Evolutionary conservation across 2,113 vertebrate genomes (phyloP).

Genomic region (Indicator maculatus): DNA sequence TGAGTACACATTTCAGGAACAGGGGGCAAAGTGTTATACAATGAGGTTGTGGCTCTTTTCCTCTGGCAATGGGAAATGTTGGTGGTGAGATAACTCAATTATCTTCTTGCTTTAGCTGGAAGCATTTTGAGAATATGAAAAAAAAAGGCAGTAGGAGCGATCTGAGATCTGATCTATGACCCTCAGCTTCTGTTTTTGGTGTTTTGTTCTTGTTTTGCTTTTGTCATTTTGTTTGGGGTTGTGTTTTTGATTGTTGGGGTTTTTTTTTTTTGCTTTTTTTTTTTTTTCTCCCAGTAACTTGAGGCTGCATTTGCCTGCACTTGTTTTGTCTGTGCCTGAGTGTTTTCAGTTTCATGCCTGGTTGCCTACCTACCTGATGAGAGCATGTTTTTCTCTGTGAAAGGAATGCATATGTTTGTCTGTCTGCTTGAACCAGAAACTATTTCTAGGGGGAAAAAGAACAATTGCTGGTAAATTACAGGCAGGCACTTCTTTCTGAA

Average conservation of each 20-base stretch:
- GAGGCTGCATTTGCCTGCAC: background rate
- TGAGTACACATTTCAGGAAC: background rate
- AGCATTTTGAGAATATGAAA: background rate
- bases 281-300: background rate
- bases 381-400: constrained; percentile 20
- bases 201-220: no score
- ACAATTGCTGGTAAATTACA: constrained; percentile 10
- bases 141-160: background rate
- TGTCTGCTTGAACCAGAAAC: constrained; percentile 1
- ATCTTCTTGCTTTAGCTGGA: background rate
- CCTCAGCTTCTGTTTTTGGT: background rate
- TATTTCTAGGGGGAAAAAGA: constrained; percentile 26
- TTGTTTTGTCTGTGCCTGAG: constrained; percentile 12
- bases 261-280: background rate
- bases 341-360: constrained; percentile 42
- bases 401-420: constrained; percentile 13
- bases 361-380: constrained; percentile 36
- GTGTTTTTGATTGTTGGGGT: no score
- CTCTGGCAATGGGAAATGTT: background rate
- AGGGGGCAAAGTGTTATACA: background rate
- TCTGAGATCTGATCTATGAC: background rate
- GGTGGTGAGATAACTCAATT: background rate
- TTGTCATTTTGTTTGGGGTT: no score
- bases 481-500: background rate
- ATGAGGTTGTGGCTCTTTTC: background rate